A percentile compares a stretch with the other conserved stretches of the same genome.
These are phyloP conservation scores for Penaeus japonicus DNA, from an alignment of 1,140 invertebrate genomes.

Conservation along the genomic window DNA sequence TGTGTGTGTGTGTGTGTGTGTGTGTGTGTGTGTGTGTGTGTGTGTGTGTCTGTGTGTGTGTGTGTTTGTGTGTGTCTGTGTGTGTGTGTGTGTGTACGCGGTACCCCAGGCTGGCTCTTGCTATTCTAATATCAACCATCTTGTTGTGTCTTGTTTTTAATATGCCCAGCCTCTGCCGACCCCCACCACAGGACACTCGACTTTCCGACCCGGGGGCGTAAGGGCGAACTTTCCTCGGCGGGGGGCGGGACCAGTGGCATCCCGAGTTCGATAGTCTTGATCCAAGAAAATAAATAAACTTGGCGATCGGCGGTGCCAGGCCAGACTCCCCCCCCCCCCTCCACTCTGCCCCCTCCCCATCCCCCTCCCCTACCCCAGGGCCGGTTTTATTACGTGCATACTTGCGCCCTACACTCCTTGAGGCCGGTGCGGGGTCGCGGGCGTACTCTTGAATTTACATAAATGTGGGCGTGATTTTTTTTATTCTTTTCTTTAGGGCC, in stretches of 20 bases:
- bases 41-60: no score
- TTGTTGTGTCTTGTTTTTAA: slow-evolving; percentile 29
- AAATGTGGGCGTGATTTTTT: no score
- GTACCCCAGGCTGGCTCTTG: not conserved
- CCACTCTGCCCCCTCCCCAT: not conserved
- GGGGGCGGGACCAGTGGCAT: not conserved
- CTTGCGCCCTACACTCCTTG: no score
- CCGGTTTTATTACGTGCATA: no score
- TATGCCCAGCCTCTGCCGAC: not conserved
- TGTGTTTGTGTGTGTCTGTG: no score
- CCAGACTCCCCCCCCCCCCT: not conserved
- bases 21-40: no score
- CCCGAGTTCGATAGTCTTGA: slow-evolving; percentile 34
- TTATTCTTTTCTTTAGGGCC: no score
- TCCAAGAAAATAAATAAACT: slow-evolving; percentile 44
- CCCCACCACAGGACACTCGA: not conserved
- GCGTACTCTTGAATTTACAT: no score
- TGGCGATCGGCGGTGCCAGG: slow-evolving; percentile 23
- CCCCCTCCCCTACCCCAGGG: not conserved
- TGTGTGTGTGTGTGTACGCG: not conserved
- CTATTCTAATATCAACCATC: slow-evolving; percentile 32
- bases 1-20: no score
- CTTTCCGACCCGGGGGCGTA: not conserved
- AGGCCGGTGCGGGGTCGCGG: no score
- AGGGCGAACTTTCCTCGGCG: not conserved